Evolutionary conservation across 2,797 vertebrate genomes (phyloP).

Genomic region (Morelia viridis): DNA sequence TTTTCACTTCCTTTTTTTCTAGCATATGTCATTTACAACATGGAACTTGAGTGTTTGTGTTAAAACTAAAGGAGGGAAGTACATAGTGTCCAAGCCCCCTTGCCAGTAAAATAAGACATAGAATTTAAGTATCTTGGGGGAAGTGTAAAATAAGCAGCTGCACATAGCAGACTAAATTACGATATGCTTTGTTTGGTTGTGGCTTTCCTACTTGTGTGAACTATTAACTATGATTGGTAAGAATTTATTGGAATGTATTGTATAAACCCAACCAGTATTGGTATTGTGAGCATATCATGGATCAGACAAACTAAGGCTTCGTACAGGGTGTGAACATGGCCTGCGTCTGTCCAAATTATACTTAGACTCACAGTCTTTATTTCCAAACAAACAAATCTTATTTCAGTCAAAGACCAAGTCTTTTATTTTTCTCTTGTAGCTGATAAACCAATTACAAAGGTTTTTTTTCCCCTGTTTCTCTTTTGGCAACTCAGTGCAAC

Average conservation of each 20-base stretch:
- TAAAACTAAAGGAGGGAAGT: not conserved
- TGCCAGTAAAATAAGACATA: not conserved
- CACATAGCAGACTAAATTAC: not conserved
- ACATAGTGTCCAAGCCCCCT: not conserved
- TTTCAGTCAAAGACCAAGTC: too few relatives aligned
- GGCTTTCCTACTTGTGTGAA: not conserved
- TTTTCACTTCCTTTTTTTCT: conserved; percentile 56
- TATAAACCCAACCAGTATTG: not conserved
- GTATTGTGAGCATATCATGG: not conserved
- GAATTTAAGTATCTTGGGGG: conserved; percentile 11
- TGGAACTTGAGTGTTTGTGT: conserved; percentile 43
- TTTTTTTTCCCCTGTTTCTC: not conserved
- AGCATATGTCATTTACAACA: conserved; percentile 53
- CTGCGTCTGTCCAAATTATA: conserved; percentile 11
- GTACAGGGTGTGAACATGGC: not conserved
- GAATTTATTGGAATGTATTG: not conserved
- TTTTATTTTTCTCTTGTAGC: not conserved
- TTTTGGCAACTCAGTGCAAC: conserved; percentile 11
- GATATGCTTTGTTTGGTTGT: not conserved
- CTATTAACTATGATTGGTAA: not conserved
- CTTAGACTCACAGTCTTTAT: not conserved
- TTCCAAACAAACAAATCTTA: not conserved
- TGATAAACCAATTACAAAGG: not conserved
- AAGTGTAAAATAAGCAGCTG: not conserved
- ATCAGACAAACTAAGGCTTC: not conserved